Percentiles rank a stretch among this genome's conserved stretches.
Evolutionary conservation across 2,113 vertebrate species (phyloP).

Genomic region (Anseranas semipalmata): DNA sequence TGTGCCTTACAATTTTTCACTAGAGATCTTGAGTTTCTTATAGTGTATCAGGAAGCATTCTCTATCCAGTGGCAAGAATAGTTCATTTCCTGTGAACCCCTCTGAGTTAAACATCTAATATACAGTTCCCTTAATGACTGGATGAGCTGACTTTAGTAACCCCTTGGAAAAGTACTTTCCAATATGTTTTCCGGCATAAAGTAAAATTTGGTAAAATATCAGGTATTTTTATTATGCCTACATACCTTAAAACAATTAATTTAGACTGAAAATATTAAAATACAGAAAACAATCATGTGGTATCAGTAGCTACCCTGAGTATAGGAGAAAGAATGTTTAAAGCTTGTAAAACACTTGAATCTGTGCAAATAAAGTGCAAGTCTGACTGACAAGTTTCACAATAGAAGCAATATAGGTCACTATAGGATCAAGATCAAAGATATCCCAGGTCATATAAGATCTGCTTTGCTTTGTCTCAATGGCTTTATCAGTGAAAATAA

Average conservation of each 20-base stretch:
- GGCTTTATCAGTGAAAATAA: background rate
- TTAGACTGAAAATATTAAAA: background rate
- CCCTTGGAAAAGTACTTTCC: background rate
- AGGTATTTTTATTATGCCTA: background rate
- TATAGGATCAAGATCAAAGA: background rate
- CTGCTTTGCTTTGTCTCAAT: background rate
- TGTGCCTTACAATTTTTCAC: background rate
- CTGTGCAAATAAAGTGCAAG: background rate
- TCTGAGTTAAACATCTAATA: background rate
- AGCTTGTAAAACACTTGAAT: background rate
- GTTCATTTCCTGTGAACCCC: background rate
- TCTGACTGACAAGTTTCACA: background rate
- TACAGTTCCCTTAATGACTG: background rate
- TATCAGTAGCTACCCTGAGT: background rate
- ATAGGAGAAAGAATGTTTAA: background rate
- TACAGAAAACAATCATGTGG: background rate
- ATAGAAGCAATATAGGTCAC: background rate
- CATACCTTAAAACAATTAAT: background rate
- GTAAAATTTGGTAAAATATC: background rate
- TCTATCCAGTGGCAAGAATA: background rate
- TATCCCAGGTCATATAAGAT: background rate
- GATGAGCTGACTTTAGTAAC: background rate
- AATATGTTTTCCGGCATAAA: background rate
- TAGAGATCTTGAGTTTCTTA: background rate
- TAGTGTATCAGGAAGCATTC: background rate